Conservation (phyloP, 2,113 vertebrate species). For the Eulemur rufifrons region DNA sequence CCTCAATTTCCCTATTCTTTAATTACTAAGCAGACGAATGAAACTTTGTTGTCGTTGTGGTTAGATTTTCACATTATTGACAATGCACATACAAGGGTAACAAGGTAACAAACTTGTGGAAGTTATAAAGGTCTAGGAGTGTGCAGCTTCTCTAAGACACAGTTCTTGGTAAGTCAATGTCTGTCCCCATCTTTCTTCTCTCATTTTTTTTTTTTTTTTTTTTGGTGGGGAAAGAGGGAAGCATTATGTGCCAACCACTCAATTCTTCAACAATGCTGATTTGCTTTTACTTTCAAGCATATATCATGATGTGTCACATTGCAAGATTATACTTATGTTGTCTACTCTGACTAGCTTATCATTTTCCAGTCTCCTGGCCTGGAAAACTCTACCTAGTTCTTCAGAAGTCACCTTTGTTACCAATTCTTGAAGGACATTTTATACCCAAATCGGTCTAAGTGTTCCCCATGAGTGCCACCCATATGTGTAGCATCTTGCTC, state of each 20-base stretch:
- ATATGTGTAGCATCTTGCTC: neutral
- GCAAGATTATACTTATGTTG: neutral
- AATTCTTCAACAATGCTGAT: neutral
- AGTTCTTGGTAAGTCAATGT: neutral
- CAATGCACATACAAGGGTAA: neutral
- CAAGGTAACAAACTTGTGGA: neutral
- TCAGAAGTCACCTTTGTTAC: neutral
- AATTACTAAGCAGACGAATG: neutral
- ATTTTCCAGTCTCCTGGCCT: neutral
- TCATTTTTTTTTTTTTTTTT: neutral
- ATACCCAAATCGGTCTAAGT: neutral
- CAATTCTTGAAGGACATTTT: neutral
- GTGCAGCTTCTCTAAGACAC: neutral
- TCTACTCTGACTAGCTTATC: neutral
- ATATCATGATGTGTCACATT: neutral
- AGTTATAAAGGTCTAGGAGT: neutral
- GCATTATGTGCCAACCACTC: neutral
- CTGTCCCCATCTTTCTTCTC: neutral
- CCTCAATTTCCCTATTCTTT: neutral
- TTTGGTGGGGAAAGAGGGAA: accelerated
- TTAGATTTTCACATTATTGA: neutral
- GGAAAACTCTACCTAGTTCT: neutral
- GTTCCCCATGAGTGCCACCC: neutral
- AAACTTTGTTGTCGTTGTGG: neutral
- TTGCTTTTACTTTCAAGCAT: neutral